Base-by-base conservation (phyloP, 2,888 invertebrate genomes). In the Alloscopus bannaensis region DNA sequence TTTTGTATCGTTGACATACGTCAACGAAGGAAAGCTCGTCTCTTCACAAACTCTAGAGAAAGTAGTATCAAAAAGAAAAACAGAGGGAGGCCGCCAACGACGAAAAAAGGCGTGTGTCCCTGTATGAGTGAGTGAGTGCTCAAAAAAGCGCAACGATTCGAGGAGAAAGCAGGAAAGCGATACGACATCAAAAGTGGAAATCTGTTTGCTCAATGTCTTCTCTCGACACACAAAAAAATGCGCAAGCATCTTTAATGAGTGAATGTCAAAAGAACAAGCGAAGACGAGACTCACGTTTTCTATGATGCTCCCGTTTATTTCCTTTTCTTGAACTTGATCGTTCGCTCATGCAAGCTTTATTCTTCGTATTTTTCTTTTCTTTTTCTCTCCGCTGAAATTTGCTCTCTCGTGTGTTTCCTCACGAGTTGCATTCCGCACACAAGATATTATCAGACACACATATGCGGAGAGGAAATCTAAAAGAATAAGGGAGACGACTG, bases 121-220 rank as follows among this genome's bases (percentile, higher is more conserved):
- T 24, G 42, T 47, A n/a, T 57, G 31, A 31, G 31, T 16, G n/a
- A 1, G 31, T 18, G 50, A 22, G 55, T 28, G 28, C 2, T 16
- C 55, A 57, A 28, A 57, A 18, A n/a, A 60, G 20, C 20, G n/a
- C n/a, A n/a, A n/a, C n/a, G n/a, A n/a, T n/a, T n/a, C n/a, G n/a
- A n/a, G n/a, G n/a, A n/a, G 42, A 52, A 18, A 29, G 36, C 40
- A 55, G 64, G 52, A 29, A 40, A 55, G 55, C 72, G 29, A 36
- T n/a, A n/a, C n/a, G n/a, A 47, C 71, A 73, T 73, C 65, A 73
- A 73, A 73, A 20, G 47, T 45, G 57, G 45, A 40, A 24, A 64
- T 64, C 55, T 24, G 57, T n/a, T n/a, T n/a, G n/a, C n/a, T n/a
- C n/a, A 45, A 40, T 72, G n/a, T n/a, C n/a, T 72, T 50, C 0